Evolutionary conservation across 2,113 vertebrate species (phyloP).

Genomic region (Hemicordylus capensis): DNA sequence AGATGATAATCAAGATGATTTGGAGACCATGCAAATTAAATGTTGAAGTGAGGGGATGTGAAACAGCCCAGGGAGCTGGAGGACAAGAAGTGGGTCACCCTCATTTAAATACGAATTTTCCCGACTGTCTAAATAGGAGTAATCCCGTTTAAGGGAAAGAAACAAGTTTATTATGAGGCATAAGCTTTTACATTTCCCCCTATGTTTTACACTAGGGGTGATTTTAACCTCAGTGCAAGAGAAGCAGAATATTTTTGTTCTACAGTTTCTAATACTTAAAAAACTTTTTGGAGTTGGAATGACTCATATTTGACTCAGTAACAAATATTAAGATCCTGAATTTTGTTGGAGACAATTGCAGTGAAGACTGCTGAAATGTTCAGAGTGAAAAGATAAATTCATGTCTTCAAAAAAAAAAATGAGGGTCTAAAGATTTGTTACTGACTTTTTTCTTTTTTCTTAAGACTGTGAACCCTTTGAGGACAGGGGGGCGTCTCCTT

Average conservation of each 20-base stretch:
- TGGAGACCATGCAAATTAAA: slow-evolving; percentile 80
- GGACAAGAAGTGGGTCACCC: slow-evolving; percentile 52
- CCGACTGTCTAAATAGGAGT: slow-evolving; percentile 30
- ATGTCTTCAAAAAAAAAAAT: no score
- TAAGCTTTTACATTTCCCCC: not conserved
- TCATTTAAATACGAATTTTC: slow-evolving; percentile 56
- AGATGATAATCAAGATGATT: slow-evolving; percentile 75
- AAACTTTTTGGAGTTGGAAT: no score
- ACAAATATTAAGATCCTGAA: no score
- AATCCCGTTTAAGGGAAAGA: slow-evolving; percentile 16
- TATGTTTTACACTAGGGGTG: not conserved
- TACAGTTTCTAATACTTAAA: no score
- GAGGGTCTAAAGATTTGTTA: no score
- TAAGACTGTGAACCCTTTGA: no score
- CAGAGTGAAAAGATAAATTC: no score
- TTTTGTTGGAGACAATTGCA: no score
- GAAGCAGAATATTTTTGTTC: not conserved
- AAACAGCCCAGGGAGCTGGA: slow-evolving; percentile 59
- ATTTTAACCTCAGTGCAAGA: not conserved
- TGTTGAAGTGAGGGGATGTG: slow-evolving; percentile 74
- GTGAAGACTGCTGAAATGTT: no score
- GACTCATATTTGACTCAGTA: no score
- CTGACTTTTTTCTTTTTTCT: no score
- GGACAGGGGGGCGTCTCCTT: no score
- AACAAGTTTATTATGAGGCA: not conserved